phyloP scores from a whole-genome alignment of 2,888 invertebrate species.

The Cenopis cana region DNA sequence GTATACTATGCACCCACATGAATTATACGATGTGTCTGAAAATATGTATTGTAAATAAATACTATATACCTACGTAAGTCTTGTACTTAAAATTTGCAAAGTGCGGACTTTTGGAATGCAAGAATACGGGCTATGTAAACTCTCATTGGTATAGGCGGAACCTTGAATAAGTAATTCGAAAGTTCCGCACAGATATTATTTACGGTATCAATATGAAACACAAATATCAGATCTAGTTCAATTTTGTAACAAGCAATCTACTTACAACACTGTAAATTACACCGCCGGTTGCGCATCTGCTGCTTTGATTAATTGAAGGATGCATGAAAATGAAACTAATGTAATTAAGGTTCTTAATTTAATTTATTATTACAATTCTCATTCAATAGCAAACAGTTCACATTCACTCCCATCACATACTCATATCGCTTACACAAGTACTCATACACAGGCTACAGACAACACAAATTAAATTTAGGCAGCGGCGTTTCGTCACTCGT shows the following conservation, averaged over 20 bases:
- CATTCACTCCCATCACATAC: slow-evolving; percentile 61
- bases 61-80: too few relatives aligned
- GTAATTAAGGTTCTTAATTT: slow-evolving; percentile 62
- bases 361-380: slow-evolving; percentile 71
- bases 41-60: too few relatives aligned
- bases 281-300: slow-evolving; percentile 38
- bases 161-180: slow-evolving; percentile 41
- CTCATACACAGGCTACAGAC: slow-evolving; percentile 52
- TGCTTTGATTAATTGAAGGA: slow-evolving; percentile 47
- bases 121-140: slow-evolving; percentile 3
- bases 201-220: slow-evolving; percentile 27
- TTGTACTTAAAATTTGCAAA: too few relatives aligned
- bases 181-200: slow-evolving; percentile 27
- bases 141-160: slow-evolving; percentile 23
- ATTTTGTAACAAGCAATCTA: slow-evolving; percentile 49
- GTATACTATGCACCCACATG: too few relatives aligned
- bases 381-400: slow-evolving; percentile 57
- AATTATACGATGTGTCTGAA: too few relatives aligned
- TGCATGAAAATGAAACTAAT: slow-evolving; percentile 52
- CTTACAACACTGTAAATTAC: slow-evolving; percentile 51
- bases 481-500: slow-evolving; percentile 67
- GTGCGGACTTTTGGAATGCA: slow-evolving; percentile 14
- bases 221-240: slow-evolving; percentile 50
- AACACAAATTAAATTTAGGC: slow-evolving; percentile 63
- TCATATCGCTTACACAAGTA: slow-evolving; percentile 57